Percentiles rank a stretch among this genome's conserved stretches.
Evolutionary conservation across 1,140 invertebrate genomes (phyloP).

Genomic region (Drosophila nannoptera): DNA sequence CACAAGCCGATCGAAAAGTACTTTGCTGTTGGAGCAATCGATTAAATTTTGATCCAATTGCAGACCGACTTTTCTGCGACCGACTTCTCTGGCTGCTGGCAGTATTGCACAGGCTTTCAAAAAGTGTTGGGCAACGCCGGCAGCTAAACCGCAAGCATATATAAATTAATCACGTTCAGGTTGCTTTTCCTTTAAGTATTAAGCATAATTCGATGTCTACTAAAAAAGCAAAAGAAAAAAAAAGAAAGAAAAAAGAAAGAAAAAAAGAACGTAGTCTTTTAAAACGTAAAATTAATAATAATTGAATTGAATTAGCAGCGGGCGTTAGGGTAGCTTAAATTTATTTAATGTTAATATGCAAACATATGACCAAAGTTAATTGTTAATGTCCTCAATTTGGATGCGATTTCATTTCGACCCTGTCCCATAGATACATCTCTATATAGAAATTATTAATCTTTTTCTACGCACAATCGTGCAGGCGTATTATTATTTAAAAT

Average conservation of each 20-base stretch:
- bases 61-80: constrained; percentile 38
- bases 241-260: constrained; percentile 25
- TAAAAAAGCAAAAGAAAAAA: constrained; percentile 38
- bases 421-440: not conserved
- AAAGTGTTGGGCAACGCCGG: constrained; percentile 28
- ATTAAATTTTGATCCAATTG: constrained; percentile 22
- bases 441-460: constrained; percentile 12
- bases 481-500: constrained; percentile 55
- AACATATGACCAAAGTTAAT: constrained; percentile 70
- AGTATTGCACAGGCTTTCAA: constrained; percentile 36
- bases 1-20: constrained; percentile 57
- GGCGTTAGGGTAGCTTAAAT: constrained; percentile 72
- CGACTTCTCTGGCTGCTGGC: constrained; percentile 7
- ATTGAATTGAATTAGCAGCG: constrained; percentile 50
- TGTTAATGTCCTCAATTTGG: constrained; percentile 60
- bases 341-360: constrained; percentile 68
- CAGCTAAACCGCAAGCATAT: constrained; percentile 29
- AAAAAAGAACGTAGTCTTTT: constrained; percentile 50
- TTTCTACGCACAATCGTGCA: constrained; percentile 45
- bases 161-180: constrained; percentile 39
- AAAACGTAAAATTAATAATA: constrained; percentile 23
- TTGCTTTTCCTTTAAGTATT: constrained; percentile 54
- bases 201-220: constrained; percentile 72
- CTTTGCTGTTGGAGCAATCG: constrained; percentile 38
- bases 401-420: constrained; percentile 41